Conservation (phyloP, 1,140 invertebrate species). For the Sitophilus oryzae region DNA sequence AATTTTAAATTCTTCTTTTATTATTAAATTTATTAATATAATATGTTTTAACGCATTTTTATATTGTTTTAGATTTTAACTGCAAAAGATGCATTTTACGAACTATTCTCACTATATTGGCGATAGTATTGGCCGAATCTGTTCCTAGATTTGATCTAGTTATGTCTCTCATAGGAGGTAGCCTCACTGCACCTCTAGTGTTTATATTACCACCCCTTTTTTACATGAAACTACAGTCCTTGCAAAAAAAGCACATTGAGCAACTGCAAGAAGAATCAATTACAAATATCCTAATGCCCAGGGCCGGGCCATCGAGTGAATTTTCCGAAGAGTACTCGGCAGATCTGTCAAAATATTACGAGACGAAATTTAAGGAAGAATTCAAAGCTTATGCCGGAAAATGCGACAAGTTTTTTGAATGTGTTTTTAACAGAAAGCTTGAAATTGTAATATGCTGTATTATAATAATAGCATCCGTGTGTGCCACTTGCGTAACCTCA, state of each 20-base stretch:
- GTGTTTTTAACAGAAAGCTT: conserved; percentile 19
- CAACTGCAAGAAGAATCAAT: conserved; percentile 27
- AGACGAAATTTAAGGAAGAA: conserved; percentile 14
- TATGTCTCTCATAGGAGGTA: conserved; percentile 79
- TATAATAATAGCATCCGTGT: conserved; percentile 47
- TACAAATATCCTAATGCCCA: conserved; percentile 18
- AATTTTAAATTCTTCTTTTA: background rate
- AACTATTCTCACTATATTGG: conserved; percentile 61
- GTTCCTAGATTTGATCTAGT: conserved; percentile 85
- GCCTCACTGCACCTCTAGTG: conserved; percentile 75
- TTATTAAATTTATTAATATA: background rate
- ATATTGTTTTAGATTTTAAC: conserved; percentile 64
- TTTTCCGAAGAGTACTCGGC: background rate
- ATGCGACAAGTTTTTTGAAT: background rate
- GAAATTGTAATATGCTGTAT: conserved; percentile 41
- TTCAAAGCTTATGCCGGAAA: background rate
- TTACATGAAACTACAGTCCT: conserved; percentile 54
- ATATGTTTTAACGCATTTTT: background rate
- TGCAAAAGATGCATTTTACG: conserved; percentile 68
- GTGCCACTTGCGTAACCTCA: conserved; percentile 53
- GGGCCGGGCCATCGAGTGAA: conserved; percentile 3
- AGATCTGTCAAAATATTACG: conserved; percentile 13
- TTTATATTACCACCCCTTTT: conserved; percentile 81
- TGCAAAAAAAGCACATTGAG: conserved; percentile 22
- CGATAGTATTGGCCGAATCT: conserved; percentile 72